Evolutionary conservation across 2,888 invertebrate species (phyloP), one percentile per base, ranked within the genome.

Genomic region (Poecilus cupreus): DNA sequence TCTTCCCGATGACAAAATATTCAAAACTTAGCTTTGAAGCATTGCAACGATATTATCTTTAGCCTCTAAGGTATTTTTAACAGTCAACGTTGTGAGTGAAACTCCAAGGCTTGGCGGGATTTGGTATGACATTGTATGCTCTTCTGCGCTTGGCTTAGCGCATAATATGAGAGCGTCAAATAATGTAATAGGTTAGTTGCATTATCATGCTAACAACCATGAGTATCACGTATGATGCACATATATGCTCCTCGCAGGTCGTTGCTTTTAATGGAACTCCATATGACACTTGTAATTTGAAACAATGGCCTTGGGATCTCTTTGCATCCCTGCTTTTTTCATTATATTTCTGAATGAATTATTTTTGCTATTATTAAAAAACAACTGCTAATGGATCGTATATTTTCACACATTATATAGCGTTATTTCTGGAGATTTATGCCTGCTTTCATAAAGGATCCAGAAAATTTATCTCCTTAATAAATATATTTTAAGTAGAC

Each of bases 401-500:
- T 13, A 13, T 54, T 60, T 60, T 11, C 26, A n/a, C 24, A 24
- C 24, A 24, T 20, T 24, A 26, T 20, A 22, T 60, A 13, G 0
- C n/a, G 22, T 60, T 60, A 60, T 24, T 26, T 24, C 11, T 24
- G 5, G 22, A 60, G 60, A 60, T 60, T 60, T 60, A 60, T 60
- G 13, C 11, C 3, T 43, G 43, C 43, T 43, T 60, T n/a, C 13
- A 26, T 54, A 54, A 54, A 54, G 18, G 22, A 32, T 8, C 32
- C 5, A 16, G 22, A 2, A 54, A 22, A 54, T 54, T 20, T 22
- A 54, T 54, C 54, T 22, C 22, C 4, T 32, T 32, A 32, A 32
- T 32, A 32, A 32, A 32, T 32, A 2, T 32, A 32, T 32, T 32
- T 22, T 13, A 60, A 60, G 60, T 26, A n/a, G 13, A 26, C 60